Base-by-base conservation (phyloP, 2,797 vertebrate species). In the Dallia pectoralis region DNA sequence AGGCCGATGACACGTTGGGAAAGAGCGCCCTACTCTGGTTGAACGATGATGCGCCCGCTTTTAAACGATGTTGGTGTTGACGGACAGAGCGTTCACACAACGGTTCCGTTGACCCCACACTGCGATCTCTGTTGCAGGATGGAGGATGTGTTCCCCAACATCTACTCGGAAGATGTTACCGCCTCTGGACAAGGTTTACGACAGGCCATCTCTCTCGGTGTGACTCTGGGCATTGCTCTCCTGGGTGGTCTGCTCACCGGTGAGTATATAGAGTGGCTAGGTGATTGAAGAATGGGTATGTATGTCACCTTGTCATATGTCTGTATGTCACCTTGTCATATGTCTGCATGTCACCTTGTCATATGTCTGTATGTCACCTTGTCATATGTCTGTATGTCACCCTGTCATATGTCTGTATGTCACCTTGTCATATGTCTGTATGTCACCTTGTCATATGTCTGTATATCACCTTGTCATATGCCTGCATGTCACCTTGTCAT, bases 161-260 rank as follows among this genome's bases (percentile, higher is more conserved):
- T 97, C 7, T 32, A 86, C 0, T 0, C 0, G 0, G 83, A 80
- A 0, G 0, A 30, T 0, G 63, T 84, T 47, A 63, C 25, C 0
- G 70, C 88, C 0, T 63, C 74, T 0, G n/a, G 0, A 5, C 97
- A 98, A 75, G 95, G 87, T 0, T 0, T 89, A 0, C 64, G 81
- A 47, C 96, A 99, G 86, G 91, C 93, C 49, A 70, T 91, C 0
- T 94, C 95, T 1, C 87, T 98, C 16, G 89, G 79, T 0, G 72
- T 97, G 77, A 96, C 96, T 0, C 89, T 98, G 56, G 90, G 86
- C 40, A 76, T 96, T 0, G 95, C 96, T 5, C 15, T 86, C 0
- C 1, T 95, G 0, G 96, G 97, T 0, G 96, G 96, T 0, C 73
- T 86, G 7, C 0, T 98, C 72, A 93, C 92, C 9, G 97, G 97